Evolutionary conservation across 2,113 vertebrate species (phyloP).

Genomic region (Edolisoma coerulescens): DNA sequence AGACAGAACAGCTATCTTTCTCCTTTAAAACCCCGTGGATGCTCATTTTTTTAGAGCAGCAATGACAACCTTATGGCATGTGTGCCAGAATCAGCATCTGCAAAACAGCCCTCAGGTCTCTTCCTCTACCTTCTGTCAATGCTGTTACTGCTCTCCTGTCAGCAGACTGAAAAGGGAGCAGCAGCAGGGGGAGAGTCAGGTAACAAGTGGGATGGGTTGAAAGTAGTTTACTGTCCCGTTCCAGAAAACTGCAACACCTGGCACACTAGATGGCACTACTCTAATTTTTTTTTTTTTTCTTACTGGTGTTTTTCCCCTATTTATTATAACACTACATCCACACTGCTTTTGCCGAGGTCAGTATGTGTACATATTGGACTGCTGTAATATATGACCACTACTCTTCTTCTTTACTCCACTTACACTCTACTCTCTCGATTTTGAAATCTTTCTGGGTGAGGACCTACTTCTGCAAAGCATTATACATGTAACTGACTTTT

Average conservation of each 20-base stretch:
- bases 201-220: not conserved
- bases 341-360: not conserved
- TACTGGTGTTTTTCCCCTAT: not conserved
- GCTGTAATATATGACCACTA: not conserved
- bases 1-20: not conserved
- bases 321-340: not conserved
- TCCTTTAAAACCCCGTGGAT: not conserved
- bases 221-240: not conserved
- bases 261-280: slow-evolving; percentile 74
- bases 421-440: not conserved
- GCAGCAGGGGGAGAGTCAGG: not conserved
- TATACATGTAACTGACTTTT: not conserved
- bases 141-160: not conserved
- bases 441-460: not conserved
- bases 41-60: not conserved
- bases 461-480: not conserved
- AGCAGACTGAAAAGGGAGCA: not conserved
- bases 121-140: not conserved
- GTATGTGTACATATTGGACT: not conserved
- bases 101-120: slow-evolving; percentile 12
- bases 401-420: not conserved
- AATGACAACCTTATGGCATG: slow-evolving; percentile 4
- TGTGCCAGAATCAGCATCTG: slow-evolving; percentile 29
- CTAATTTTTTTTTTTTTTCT: not conserved
- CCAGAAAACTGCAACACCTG: not conserved